phyloP scores from a whole-genome alignment of 2,888 invertebrate species.

The Melanargia galathea region DNA sequence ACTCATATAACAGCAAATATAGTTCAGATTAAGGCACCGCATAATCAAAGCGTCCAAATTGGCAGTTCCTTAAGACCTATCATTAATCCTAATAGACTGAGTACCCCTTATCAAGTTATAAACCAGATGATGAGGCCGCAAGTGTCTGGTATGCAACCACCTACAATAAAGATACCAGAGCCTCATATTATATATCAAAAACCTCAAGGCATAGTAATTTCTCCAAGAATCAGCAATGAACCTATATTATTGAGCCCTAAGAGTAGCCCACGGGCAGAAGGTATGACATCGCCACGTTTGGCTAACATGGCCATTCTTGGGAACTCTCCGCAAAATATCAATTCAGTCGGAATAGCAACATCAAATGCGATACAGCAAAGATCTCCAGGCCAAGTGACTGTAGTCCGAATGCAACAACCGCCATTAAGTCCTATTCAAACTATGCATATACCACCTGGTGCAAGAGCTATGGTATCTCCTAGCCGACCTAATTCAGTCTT shows the following conservation, averaged over 20 bases:
- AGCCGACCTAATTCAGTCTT: slow-evolving; percentile 73
- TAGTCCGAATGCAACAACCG: slow-evolving; percentile 79
- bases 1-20: slow-evolving; percentile 70
- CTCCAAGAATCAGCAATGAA: slow-evolving; percentile 69
- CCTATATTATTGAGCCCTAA: slow-evolving; percentile 72
- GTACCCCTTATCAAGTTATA: slow-evolving; percentile 72
- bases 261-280: slow-evolving; percentile 62
- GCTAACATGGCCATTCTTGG: slow-evolving; percentile 70
- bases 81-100: slow-evolving; percentile 60
- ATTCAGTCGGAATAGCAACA: slow-evolving; percentile 63
- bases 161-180: slow-evolving; percentile 86
- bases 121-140: slow-evolving; percentile 69
- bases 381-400: slow-evolving; percentile 75
- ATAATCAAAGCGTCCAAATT: slow-evolving; percentile 55
- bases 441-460: slow-evolving; percentile 66
- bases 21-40: slow-evolving; percentile 68
- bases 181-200: slow-evolving; percentile 76
- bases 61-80: slow-evolving; percentile 62
- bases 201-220: slow-evolving; percentile 71
- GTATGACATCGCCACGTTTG: slow-evolving; percentile 66
- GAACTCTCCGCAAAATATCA: slow-evolving; percentile 65
- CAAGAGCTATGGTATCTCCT: slow-evolving; percentile 72
- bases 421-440: slow-evolving; percentile 73
- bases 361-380: slow-evolving; percentile 68
- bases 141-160: slow-evolving; percentile 82